Base-by-base conservation (phyloP, 1,140 invertebrate genomes). In the Muscidifurax raptorellus region DNA sequence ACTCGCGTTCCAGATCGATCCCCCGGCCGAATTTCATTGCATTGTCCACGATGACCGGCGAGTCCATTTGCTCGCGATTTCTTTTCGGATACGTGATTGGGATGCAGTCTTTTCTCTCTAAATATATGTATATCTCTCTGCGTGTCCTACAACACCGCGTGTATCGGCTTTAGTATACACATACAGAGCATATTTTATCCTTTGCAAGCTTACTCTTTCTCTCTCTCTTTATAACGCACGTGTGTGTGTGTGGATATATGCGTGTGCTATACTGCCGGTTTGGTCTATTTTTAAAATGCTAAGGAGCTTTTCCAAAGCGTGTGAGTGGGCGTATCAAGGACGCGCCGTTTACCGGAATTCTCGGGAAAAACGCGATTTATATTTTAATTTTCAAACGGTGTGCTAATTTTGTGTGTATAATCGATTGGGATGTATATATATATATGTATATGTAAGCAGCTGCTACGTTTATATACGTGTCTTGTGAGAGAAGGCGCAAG, bases 21-120 rank as follows among this genome's bases (percentile, higher is more conserved):
- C 88, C 89, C 88, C 89, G 90, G 88, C 91, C 91, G 89, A 92
- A 93, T 90, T 92, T 90, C 88, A 90, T 89, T 88, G 92, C 90
- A 88, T 88, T 90, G 90, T 93, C 92, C 88, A 93, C 71, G 90
- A 93, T 92, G 91, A 93, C 89, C 88, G 92, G 91, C 85, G 92
- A 92, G 87, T 93, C 92, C 92, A 93, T 91, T 90, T 88, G 6
- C 52, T 66, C 71, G 80, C 72, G 32, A 30, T 76, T 82, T 64
- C 69, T 82, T 82, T 82, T 75, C 80, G 71, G 7, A 75, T 64
- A 82, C 52, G 72, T 22, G 22, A n/a, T 59, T 59, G 2, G 52
- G 18, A 18, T 40, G 32, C 27, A n/a, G 44, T 74, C 32, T 52
- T 44, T 71, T 67, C 40, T 67, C 25, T 25, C 22, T 44, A 18